Percentiles rank a stretch among this genome's conserved stretches.
Conservation (phyloP, 1,140 invertebrate genomes). For the Carposina sasakii region DNA sequence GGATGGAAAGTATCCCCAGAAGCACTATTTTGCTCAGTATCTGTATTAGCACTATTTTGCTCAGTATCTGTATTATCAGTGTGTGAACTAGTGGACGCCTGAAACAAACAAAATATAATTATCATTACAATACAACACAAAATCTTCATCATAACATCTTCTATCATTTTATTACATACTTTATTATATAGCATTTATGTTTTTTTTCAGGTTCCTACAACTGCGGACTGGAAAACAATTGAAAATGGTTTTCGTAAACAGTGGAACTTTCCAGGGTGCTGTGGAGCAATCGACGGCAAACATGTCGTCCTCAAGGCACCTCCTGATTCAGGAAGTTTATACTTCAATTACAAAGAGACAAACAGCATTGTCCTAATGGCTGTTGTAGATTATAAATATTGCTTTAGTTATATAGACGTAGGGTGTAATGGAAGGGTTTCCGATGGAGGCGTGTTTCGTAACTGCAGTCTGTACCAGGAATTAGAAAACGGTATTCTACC, state of each 20-base stretch:
- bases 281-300: background rate
- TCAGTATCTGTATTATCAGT: too few species aligned
- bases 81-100: too few species aligned
- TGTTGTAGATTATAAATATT: background rate
- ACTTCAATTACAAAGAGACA: background rate
- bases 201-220: background rate
- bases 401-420: background rate
- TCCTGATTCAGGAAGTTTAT: background rate
- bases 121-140: too few species aligned
- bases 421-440: background rate
- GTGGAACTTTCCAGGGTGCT: background rate
- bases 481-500: background rate
- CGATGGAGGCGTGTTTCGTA: slow-evolving; percentile 3
- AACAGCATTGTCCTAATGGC: background rate
- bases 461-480: background rate
- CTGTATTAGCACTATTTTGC: too few species aligned
- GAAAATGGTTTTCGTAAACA: slow-evolving; percentile 4
- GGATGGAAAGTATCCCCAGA: too few species aligned
- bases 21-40: too few species aligned
- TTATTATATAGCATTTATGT: too few species aligned
- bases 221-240: slow-evolving; percentile 9
- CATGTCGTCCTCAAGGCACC: slow-evolving; percentile 11
- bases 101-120: too few species aligned
- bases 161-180: too few species aligned
- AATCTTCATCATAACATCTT: too few species aligned